A percentile compares a stretch with the other conserved stretches of the same genome.
Conservation (phyloP, 2,888 invertebrate genomes). For the Calliphora vomitoria region DNA sequence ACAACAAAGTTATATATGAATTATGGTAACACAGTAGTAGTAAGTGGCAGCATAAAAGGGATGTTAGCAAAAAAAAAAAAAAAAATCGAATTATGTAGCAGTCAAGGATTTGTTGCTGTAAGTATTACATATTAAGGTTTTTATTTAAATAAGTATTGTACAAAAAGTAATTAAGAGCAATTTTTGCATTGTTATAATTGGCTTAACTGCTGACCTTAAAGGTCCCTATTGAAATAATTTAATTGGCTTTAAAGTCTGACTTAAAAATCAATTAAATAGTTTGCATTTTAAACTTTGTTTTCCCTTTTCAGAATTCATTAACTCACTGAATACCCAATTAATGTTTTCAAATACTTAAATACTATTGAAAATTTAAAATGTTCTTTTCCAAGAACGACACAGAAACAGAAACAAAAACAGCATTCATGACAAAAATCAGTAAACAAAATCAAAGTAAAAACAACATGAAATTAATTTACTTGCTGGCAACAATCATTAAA, state of each 20-base stretch:
- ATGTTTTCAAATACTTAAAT: conserved; percentile 3
- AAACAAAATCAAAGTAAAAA: background rate
- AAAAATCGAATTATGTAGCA: background rate
- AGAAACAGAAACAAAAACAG: background rate
- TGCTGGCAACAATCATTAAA: conserved; percentile 43
- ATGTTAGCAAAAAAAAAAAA: background rate
- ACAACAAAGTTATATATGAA: background rate
- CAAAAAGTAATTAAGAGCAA: too few species aligned
- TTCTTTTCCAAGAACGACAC: background rate
- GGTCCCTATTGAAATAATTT: background rate
- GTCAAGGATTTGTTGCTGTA: background rate
- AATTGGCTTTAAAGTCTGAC: background rate
- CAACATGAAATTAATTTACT: conserved; percentile 2
- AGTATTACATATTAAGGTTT: too few species aligned
- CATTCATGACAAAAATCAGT: background rate
- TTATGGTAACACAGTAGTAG: background rate
- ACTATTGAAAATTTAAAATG: conserved; percentile 1
- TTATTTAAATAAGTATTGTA: too few species aligned
- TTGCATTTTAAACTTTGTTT: background rate
- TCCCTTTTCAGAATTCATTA: conserved; percentile 18
- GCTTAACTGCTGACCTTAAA: too few species aligned
- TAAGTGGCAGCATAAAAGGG: background rate
- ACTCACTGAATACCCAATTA: conserved; percentile 36
- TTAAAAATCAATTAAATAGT: background rate
- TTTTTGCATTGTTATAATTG: too few species aligned